Conservation (phyloP, 2,113 vertebrate species). For the Tetraodon nigroviridis region DNA sequence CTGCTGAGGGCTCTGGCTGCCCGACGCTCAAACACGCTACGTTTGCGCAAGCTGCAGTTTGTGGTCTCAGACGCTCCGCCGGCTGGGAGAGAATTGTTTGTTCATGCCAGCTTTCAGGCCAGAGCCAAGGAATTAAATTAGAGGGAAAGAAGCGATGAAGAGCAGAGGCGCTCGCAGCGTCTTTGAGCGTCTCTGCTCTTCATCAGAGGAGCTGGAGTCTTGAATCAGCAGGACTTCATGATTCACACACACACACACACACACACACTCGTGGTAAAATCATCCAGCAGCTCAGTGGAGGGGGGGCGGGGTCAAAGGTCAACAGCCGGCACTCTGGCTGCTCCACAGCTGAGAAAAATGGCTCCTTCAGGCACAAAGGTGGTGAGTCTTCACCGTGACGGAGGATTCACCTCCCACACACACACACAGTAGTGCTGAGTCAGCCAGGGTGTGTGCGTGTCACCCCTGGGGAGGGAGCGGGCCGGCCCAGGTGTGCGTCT, state of each 20-base stretch:
- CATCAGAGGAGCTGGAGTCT: no score
- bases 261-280: conserved; percentile 4
- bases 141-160: no score
- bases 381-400: conserved; percentile 27
- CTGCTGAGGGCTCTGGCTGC: neutral
- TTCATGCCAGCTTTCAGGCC: no score
- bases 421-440: neutral
- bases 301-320: conserved; percentile 29
- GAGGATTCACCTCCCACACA: conserved; percentile 8
- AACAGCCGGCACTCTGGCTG: conserved; percentile 22
- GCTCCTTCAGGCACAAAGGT: conserved; percentile 10
- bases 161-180: neutral
- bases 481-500: neutral
- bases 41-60: neutral
- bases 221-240: neutral
- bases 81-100: no score
- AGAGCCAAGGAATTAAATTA: no score
- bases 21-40: neutral
- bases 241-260: neutral
- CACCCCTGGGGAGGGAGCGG: neutral
- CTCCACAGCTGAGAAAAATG: conserved; percentile 23
- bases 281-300: neutral
- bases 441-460: conserved; percentile 19
- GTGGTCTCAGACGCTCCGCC: no score
- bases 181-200: neutral